A percentile compares a stretch with the other conserved stretches of the same genome.
phyloP scores from a whole-genome alignment of 2,888 invertebrate genomes.

The Phania funesta region DNA sequence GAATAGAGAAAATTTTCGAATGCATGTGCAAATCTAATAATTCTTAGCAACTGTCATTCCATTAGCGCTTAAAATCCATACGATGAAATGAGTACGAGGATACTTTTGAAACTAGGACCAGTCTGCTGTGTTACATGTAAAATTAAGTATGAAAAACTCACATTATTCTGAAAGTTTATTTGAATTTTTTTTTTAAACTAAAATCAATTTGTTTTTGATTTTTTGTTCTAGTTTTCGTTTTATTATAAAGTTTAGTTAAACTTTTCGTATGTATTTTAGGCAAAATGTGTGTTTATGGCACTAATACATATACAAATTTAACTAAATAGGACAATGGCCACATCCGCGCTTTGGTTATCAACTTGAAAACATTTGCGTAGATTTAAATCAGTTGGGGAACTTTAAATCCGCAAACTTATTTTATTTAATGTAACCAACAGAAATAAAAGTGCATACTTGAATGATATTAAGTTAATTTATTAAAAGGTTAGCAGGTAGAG shows the following conservation, averaged over 20 bases:
- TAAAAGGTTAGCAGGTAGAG: no score
- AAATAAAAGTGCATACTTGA: background rate
- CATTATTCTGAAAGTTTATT: slow-evolving; percentile 17
- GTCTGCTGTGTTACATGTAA: background rate
- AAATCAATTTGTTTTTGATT: slow-evolving; percentile 15
- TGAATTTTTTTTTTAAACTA: background rate
- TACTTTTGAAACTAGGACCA: background rate
- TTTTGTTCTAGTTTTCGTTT: background rate
- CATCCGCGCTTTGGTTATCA: slow-evolving; percentile 64
- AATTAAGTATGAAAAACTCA: background rate
- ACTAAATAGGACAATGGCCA: slow-evolving; percentile 57
- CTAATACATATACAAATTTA: background rate
- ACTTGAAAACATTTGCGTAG: slow-evolving; percentile 20
- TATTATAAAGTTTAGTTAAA: slow-evolving; percentile 27
- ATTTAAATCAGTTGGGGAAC: slow-evolving; percentile 5
- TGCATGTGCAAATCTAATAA: slow-evolving; percentile 73
- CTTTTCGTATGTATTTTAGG: background rate
- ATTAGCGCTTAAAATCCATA: slow-evolving; percentile 66
- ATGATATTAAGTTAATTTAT: background rate
- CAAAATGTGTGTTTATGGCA: background rate
- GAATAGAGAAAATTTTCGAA: slow-evolving; percentile 33
- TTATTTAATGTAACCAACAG: slow-evolving; percentile 2
- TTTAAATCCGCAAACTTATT: background rate
- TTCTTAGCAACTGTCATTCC: slow-evolving; percentile 71
- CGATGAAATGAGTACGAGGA: slow-evolving; percentile 62